A percentile compares a stretch with the other conserved stretches of the same genome.
Evolutionary conservation across 2,113 vertebrate species (phyloP).

Genomic region (Cygnus atratus): DNA sequence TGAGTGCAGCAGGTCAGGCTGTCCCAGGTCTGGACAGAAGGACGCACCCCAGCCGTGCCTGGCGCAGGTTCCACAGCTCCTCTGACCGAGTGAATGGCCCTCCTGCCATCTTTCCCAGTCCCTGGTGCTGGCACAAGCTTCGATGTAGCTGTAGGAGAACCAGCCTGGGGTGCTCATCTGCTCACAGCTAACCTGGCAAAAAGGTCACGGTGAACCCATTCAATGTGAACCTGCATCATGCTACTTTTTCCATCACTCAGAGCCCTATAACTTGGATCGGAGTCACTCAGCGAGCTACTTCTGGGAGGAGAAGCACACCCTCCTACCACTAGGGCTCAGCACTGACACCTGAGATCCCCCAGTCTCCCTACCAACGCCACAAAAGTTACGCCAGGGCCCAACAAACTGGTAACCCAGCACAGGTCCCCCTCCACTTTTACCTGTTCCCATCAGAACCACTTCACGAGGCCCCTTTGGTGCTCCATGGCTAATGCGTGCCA

Average conservation of each 20-base stretch:
- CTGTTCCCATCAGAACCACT: background rate
- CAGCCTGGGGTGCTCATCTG: background rate
- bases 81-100: background rate
- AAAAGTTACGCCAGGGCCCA: background rate
- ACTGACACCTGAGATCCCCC: background rate
- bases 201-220: background rate
- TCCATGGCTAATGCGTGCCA: background rate
- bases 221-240: rapidly evolving
- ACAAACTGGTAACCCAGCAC: background rate
- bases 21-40: background rate
- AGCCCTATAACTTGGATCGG: background rate
- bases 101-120: background rate
- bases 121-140: background rate
- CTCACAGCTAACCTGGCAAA: background rate
- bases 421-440: background rate
- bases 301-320: background rate
- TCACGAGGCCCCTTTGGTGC: background rate
- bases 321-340: background rate
- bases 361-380: background rate
- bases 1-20: background rate
- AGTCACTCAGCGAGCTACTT: background rate
- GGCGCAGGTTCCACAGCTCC: background rate
- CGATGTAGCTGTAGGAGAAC: background rate
- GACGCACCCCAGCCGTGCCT: background rate
- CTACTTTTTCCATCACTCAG: background rate